Evolutionary conservation across 2,113 vertebrate species (phyloP).

Genomic region (Propithecus coquereli): DNA sequence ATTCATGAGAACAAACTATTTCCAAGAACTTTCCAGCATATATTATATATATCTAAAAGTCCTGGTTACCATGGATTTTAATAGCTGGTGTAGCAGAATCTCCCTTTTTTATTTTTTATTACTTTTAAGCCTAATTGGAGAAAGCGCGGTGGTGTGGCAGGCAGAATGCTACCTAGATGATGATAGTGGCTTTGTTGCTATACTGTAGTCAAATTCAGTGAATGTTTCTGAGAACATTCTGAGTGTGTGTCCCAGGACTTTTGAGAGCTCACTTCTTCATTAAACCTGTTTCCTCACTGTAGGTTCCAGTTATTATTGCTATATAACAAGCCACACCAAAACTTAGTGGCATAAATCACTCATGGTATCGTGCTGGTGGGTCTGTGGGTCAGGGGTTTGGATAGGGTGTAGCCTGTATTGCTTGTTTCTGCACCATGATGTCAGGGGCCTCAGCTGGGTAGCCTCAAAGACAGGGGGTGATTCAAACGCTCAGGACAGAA

Average conservation of each 20-base stretch:
- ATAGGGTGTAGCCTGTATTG: background rate
- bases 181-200: background rate
- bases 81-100: background rate
- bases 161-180: background rate
- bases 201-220: background rate
- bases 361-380: background rate
- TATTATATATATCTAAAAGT: background rate
- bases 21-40: background rate
- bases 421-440: background rate
- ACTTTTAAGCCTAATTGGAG: background rate
- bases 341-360: background rate
- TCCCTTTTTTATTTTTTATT: background rate
- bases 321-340: background rate
- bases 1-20: conserved; percentile 31
- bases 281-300: background rate
- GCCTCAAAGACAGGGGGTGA: background rate
- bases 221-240: background rate
- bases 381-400: background rate
- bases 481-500: background rate
- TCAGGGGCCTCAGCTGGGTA: background rate
- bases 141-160: background rate
- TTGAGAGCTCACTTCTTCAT: background rate
- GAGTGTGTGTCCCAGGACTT: background rate
- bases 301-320: background rate
- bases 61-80: conserved; percentile 43